phyloP scores from a whole-genome alignment of 1,140 invertebrate species.

The Drosophila biarmipes region DNA sequence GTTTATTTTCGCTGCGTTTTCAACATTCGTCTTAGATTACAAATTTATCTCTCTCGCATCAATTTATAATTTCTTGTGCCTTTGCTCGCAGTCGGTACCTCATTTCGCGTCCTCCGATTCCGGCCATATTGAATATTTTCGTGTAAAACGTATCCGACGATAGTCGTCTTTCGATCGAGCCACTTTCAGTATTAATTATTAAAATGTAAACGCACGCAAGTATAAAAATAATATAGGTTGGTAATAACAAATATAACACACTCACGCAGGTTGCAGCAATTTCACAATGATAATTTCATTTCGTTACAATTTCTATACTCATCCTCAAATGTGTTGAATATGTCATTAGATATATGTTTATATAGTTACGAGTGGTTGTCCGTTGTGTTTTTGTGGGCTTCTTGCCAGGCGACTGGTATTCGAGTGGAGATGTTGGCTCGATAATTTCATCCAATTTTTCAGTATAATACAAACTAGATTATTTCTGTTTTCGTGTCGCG shows the following conservation, averaged over 20 bases:
- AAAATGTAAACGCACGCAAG: slow-evolving; percentile 34
- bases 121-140: slow-evolving; percentile 54
- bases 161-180: slow-evolving; percentile 12
- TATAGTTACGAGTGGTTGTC: slow-evolving; percentile 25
- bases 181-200: slow-evolving; percentile 25
- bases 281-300: slow-evolving; percentile 75
- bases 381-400: slow-evolving; percentile 15
- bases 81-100: slow-evolving; percentile 59
- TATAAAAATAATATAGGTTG: slow-evolving; percentile 38
- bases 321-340: slow-evolving; percentile 46
- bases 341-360: slow-evolving; percentile 44
- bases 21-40: slow-evolving; percentile 65
- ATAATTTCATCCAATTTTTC: slow-evolving; percentile 43
- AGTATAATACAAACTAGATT: slow-evolving; percentile 59
- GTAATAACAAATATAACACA: slow-evolving; percentile 57
- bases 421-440: slow-evolving; percentile 34
- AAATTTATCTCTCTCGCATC: slow-evolving; percentile 39
- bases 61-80: slow-evolving; percentile 70
- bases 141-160: slow-evolving; percentile 42
- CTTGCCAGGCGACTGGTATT: slow-evolving; percentile 28
- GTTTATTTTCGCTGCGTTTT: slow-evolving; percentile 51
- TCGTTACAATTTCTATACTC: slow-evolving; percentile 59
- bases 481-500: slow-evolving; percentile 5
- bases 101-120: slow-evolving; percentile 16
- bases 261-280: slow-evolving; percentile 49